Percentiles rank a stretch among this genome's conserved stretches.
Evolutionary conservation across 2,888 invertebrate genomes (phyloP).

Genomic region (Muschampia plurimacula): DNA sequence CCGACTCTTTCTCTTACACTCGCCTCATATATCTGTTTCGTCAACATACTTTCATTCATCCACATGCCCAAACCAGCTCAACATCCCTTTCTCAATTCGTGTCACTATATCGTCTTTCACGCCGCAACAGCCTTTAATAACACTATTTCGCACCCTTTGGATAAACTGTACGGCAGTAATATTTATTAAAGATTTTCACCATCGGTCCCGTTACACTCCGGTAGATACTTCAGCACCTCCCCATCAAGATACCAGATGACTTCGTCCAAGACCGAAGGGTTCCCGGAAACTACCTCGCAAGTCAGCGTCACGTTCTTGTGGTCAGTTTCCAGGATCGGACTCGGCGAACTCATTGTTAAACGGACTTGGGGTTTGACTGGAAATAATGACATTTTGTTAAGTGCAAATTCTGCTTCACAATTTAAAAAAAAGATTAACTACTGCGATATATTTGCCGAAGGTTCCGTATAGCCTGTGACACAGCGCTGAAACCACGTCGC

Average conservation of each 20-base stretch:
- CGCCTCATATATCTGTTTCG: too few species aligned
- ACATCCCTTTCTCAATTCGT: too few species aligned
- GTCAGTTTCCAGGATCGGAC: conserved; percentile 92
- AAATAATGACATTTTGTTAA: conserved; percentile 45
- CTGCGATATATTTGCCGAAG: too few species aligned
- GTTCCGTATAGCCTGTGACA: too few species aligned
- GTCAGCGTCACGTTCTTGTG: conserved; percentile 92
- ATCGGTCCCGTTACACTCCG: conserved; percentile 89
- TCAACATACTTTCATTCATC: too few species aligned
- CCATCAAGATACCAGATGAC: conserved; percentile 96
- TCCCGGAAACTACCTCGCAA: conserved; percentile 92
- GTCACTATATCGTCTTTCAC: too few species aligned
- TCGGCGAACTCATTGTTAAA: conserved; percentile 90
- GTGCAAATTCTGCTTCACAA: neutral
- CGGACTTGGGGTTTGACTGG: conserved; percentile 92
- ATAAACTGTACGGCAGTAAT: too few species aligned
- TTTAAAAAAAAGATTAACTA: neutral
- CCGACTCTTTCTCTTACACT: too few species aligned
- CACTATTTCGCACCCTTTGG: too few species aligned
- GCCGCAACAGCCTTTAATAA: too few species aligned
- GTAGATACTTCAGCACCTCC: conserved; percentile 92
- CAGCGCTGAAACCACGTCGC: too few species aligned
- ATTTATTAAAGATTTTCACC: conserved; percentile 51
- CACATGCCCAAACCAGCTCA: too few species aligned
- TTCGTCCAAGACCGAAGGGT: conserved; percentile 89